Evolutionary conservation across 2,888 invertebrate genomes (phyloP).

Genomic region (Siphlonurus alternatus): DNA sequence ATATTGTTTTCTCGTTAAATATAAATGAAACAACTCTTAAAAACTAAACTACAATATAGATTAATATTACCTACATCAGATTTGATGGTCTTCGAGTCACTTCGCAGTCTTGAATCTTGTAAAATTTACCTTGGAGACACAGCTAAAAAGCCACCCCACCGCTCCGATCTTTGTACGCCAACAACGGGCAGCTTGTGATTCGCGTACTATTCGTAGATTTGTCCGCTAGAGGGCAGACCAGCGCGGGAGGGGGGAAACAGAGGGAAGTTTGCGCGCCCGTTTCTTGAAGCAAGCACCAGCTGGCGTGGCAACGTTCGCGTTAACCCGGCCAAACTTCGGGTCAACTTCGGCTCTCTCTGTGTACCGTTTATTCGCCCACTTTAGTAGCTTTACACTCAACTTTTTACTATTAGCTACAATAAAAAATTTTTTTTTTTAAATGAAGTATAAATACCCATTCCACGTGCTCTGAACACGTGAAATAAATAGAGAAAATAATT

Average conservation of each 20-base stretch:
- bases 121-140: neutral
- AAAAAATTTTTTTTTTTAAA: no score
- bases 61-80: neutral
- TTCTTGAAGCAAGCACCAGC: neutral
- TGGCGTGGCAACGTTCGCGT: neutral
- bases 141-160: neutral
- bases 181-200: slow-evolving; percentile 4
- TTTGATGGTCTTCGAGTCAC: neutral
- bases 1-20: neutral
- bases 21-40: neutral
- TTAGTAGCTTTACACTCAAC: neutral
- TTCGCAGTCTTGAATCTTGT: neutral
- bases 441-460: neutral
- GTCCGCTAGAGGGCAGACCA: neutral
- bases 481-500: neutral
- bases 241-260: neutral
- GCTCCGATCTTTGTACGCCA: neutral
- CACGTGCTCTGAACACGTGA: neutral
- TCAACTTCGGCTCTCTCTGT: neutral
- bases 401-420: neutral
- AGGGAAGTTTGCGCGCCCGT: slow-evolving; percentile 1
- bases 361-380: neutral
- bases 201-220: neutral
- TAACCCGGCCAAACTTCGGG: neutral
- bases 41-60: neutral